phyloP scores from a whole-genome alignment of 1,140 invertebrate species.

The Panagrolaimus sp. region DNA sequence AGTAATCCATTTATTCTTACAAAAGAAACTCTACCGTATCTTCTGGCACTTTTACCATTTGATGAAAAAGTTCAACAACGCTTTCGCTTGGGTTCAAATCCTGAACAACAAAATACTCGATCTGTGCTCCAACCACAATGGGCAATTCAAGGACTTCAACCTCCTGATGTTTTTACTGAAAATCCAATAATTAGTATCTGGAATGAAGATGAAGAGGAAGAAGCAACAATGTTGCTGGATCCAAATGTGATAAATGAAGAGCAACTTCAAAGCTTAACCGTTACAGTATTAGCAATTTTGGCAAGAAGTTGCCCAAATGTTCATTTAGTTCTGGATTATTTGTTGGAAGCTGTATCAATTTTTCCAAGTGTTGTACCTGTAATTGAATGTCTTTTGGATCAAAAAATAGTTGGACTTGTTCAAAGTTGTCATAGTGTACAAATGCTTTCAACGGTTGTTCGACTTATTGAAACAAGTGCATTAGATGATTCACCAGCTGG shows the following conservation, averaged over 20 bases:
- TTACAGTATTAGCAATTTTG: slow-evolving; percentile 30
- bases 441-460: slow-evolving; percentile 27
- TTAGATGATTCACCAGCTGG: slow-evolving; percentile 25
- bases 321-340: slow-evolving; percentile 26
- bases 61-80: slow-evolving; percentile 29
- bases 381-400: slow-evolving; percentile 31
- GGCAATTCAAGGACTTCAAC: slow-evolving; percentile 16
- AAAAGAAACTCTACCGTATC: slow-evolving; percentile 25
- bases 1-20: slow-evolving; percentile 27
- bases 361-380: slow-evolving; percentile 31
- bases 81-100: slow-evolving; percentile 15
- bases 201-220: slow-evolving; percentile 31
- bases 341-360: slow-evolving; percentile 30
- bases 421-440: slow-evolving; percentile 27
- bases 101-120: slow-evolving; percentile 20
- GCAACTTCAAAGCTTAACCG: slow-evolving; percentile 25
- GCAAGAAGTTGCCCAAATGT: slow-evolving; percentile 31
- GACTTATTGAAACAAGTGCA: slow-evolving; percentile 30
- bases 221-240: slow-evolving; percentile 27
- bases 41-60: slow-evolving; percentile 30
- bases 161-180: slow-evolving; percentile 17
- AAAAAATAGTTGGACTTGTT: slow-evolving; percentile 32
- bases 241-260: slow-evolving; percentile 22
- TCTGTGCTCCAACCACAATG: slow-evolving; percentile 21
- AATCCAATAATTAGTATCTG: slow-evolving; percentile 25